Evolutionary conservation across 2,797 vertebrate genomes (phyloP).

Genomic region (Centropyge bicolor): DNA sequence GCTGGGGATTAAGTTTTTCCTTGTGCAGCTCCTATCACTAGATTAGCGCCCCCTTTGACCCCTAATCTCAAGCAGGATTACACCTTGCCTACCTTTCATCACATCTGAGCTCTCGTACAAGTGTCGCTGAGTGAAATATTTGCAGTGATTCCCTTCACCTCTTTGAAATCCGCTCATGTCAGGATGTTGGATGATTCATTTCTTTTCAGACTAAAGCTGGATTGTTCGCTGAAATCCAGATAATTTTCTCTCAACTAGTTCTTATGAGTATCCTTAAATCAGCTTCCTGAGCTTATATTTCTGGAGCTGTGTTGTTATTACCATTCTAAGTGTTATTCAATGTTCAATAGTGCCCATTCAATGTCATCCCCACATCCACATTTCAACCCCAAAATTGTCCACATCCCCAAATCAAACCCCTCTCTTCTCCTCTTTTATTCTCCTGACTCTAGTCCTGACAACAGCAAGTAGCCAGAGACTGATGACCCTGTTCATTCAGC

Average conservation of each 20-base stretch:
- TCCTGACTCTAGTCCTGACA: constrained; percentile 54
- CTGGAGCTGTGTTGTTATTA: constrained; percentile 13
- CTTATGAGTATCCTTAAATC: background rate
- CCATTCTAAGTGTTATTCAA: constrained; percentile 29
- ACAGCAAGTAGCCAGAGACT: constrained; percentile 70
- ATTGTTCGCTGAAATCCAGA: constrained; percentile 2
- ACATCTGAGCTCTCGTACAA: constrained; percentile 22
- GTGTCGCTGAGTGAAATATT: constrained; percentile 22
- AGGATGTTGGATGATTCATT: background rate
- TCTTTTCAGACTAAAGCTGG: constrained; percentile 5
- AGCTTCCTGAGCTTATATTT: constrained; percentile 17
- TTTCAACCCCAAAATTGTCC: constrained; percentile 9
- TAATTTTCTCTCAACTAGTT: background rate
- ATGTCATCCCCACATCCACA: constrained; percentile 13
- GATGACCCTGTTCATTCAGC: constrained; percentile 76
- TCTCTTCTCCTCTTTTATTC: background rate
- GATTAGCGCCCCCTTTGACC: constrained; percentile 57
- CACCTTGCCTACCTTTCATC: constrained; percentile 42
- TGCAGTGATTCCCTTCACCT: constrained; percentile 4
- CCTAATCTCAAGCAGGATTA: constrained; percentile 55
- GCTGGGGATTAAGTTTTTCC: constrained; percentile 58
- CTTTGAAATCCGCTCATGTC: constrained; percentile 46
- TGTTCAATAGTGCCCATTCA: constrained; percentile 20
- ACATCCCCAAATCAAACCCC: constrained; percentile 23
- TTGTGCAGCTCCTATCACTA: constrained; percentile 26